phyloP scores from a whole-genome alignment of 2,888 invertebrate genomes.

The Hypena proboscidalis region DNA sequence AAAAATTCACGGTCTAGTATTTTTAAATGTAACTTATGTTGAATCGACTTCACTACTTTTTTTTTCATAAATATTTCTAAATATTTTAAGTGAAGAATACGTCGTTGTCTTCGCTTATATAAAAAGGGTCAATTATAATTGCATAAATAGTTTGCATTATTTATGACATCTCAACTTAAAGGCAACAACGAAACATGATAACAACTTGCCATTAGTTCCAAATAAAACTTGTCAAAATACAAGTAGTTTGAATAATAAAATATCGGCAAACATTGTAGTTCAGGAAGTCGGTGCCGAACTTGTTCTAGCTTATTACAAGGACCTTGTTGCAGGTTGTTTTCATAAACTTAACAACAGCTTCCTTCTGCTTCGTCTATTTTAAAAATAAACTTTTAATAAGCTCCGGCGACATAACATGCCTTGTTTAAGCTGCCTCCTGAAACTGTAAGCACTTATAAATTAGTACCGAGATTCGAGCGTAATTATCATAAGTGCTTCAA shows the following conservation, averaged over 20 bases:
- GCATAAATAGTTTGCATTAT: too few relatives aligned
- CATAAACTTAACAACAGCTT: constrained; percentile 56
- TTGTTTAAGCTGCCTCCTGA: constrained; percentile 42
- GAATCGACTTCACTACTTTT: too few relatives aligned
- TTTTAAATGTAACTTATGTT: too few relatives aligned
- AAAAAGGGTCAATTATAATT: too few relatives aligned
- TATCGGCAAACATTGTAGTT: constrained; percentile 22
- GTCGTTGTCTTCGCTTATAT: too few relatives aligned
- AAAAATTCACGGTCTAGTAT: too few relatives aligned
- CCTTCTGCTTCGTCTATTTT: constrained; percentile 55
- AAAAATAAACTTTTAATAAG: constrained; percentile 62
- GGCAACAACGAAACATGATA: too few relatives aligned
- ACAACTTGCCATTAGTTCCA: background rate
- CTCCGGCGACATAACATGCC: constrained; percentile 47
- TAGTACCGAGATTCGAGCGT: constrained; percentile 11
- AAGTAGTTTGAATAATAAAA: constrained; percentile 32
- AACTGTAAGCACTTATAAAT: constrained; percentile 34
- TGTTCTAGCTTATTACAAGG: constrained; percentile 50
- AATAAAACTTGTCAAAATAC: constrained; percentile 14
- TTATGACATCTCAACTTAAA: too few relatives aligned
- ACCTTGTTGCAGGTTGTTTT: constrained; percentile 53
- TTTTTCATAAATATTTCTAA: too few relatives aligned
- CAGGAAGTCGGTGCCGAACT: constrained; percentile 34
- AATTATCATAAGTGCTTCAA: constrained; percentile 35
- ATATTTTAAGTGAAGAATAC: too few relatives aligned